Base-by-base conservation (phyloP, 2,888 invertebrate species). In the Hydraecia micacea region DNA sequence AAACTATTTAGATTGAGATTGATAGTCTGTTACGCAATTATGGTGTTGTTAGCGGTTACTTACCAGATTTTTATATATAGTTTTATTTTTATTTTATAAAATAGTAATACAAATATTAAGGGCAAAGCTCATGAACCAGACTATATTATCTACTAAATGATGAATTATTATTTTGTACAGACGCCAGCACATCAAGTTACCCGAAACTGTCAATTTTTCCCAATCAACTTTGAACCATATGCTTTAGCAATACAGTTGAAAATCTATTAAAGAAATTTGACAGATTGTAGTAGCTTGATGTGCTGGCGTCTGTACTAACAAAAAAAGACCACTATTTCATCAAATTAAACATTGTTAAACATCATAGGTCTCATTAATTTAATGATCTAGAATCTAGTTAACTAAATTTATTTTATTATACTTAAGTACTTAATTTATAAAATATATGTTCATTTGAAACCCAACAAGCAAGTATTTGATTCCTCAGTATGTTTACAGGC, bases 361-460 rank as follows among this genome's bases (percentile, higher is more conserved):
- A n/a, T 13, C 13, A n/a, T 58, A 58, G 60, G 3, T 28, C 46
- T 67, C 25, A 72, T 46, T 46, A 15, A 42, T 73, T 73, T 25
- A 11, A 55, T 74, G 18, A 73, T 36, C 46, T n/a, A 32, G 4
- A 25, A 25, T n/a, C 15, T 32, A 62, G 32, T 4, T 0, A 15
- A 0, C 60, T 8, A 28, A 28, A 28, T 32, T 18, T 21, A 62
- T 62, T 36, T 36, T 21, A 71, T 36, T 71, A 21, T 32, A 0
- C 2, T 2, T 32, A 32, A 2, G 32, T 32, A 32, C 32, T 32
- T 32, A 32, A 63, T 36, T 62, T 73, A 21, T 49, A 21, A 73
- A 73, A 49, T 36, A 68, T 21, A 3, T 73, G 13, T 70, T 36
- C 4, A 39, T 72, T 49, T 39, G 39, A 49, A 73, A 72, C 28